These are phyloP conservation scores for Hydrozoanthus tunicans DNA, from an alignment of 64 coral and sea anemone species.

Conservation along the genomic window DNA sequence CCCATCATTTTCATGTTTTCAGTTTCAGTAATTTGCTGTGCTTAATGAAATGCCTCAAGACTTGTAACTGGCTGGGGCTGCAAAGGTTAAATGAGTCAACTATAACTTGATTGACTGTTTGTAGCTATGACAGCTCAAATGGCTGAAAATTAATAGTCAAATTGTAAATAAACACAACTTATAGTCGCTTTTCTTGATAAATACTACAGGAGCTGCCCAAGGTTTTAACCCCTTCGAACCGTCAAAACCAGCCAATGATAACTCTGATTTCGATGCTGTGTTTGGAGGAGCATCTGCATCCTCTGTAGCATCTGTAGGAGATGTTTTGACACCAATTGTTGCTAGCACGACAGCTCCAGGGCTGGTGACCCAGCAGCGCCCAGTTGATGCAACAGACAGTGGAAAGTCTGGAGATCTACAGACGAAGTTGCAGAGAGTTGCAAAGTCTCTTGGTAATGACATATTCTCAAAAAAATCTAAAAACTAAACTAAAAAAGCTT, in stretches of 20 bases:
- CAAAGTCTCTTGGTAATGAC: constrained; percentile 32
- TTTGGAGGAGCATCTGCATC: constrained; percentile 42
- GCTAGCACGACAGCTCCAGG: background rate
- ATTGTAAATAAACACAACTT: too few species aligned
- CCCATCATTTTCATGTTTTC: too few species aligned
- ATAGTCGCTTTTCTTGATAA: too few species aligned
- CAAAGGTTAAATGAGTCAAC: too few species aligned
- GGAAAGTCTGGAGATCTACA: constrained; percentile 31
- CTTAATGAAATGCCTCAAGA: too few species aligned
- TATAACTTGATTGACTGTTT: too few species aligned
- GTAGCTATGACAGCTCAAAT: too few species aligned
- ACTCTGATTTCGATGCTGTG: constrained; percentile 50
- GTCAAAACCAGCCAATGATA: constrained; percentile 2
- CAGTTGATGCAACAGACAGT: constrained; percentile 26
- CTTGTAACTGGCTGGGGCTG: too few species aligned
- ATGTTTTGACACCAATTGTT: constrained; percentile 13
- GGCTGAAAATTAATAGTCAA: too few species aligned
- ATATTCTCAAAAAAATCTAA: background rate
- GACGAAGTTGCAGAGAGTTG: constrained; percentile 42
- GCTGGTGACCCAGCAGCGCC: constrained; percentile 14
- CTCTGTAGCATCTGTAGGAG: background rate
- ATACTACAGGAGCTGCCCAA: constrained; percentile 10
- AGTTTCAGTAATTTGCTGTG: too few species aligned
- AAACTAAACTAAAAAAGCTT: too few species aligned
- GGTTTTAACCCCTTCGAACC: constrained; percentile 31